Evolutionary conservation across 1,140 invertebrate species (phyloP).

Genomic region (Paracyclopina nana): DNA sequence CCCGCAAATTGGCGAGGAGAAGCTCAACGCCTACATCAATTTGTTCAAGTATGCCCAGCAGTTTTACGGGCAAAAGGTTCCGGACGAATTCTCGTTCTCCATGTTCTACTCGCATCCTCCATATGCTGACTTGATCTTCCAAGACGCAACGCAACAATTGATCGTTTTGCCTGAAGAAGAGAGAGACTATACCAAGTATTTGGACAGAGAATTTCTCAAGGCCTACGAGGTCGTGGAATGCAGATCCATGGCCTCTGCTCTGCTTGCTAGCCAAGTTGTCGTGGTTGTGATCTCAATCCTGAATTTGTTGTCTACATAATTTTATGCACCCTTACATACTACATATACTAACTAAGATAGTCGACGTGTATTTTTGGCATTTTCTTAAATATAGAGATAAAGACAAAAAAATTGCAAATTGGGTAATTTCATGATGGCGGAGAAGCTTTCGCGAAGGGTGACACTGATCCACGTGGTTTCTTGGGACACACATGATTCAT

Average conservation of each 20-base stretch:
- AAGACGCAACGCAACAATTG: conserved; percentile 70
- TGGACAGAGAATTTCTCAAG: conserved; percentile 51
- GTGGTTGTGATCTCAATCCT: background rate
- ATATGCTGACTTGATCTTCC: conserved; percentile 71
- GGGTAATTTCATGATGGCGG: too few relatives aligned
- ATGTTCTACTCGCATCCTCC: conserved; percentile 65
- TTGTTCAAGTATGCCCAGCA: conserved; percentile 75
- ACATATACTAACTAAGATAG: too few relatives aligned
- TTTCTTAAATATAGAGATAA: too few relatives aligned
- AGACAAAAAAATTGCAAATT: too few relatives aligned
- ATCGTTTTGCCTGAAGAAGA: conserved; percentile 33
- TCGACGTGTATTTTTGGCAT: too few relatives aligned
- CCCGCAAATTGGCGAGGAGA: conserved; percentile 44
- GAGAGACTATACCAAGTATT: conserved; percentile 42
- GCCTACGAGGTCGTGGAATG: conserved; percentile 56
- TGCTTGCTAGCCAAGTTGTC: background rate
- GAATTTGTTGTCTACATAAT: background rate
- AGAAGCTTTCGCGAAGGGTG: too few relatives aligned
- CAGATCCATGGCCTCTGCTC: conserved; percentile 31
- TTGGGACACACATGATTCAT: conserved; percentile 17
- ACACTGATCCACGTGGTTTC: too few relatives aligned
- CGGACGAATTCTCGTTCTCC: conserved; percentile 68
- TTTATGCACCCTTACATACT: too few relatives aligned
- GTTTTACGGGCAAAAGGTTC: conserved; percentile 59
- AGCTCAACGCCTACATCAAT: conserved; percentile 62